Evolutionary conservation across 2,888 invertebrate species (phyloP).

Genomic region (Mallateleia sp.): DNA sequence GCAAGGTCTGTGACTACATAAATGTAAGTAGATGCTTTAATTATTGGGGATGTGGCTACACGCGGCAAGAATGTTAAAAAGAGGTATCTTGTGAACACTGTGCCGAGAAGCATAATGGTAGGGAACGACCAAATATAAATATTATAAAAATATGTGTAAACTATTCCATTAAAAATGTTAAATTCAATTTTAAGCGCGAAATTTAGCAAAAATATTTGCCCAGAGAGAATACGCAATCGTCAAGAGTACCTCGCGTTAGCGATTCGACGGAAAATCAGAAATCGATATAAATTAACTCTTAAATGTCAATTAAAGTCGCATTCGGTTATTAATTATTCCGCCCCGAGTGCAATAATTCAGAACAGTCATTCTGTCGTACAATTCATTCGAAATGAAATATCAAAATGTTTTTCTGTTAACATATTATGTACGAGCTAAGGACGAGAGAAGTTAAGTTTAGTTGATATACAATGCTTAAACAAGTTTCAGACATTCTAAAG

Average conservation of each 20-base stretch:
- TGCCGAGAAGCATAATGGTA: too few relatives aligned
- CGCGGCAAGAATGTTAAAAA: too few relatives aligned
- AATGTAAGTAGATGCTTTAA: too few relatives aligned
- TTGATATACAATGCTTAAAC: conserved; percentile 72
- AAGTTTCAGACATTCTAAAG: conserved; percentile 72
- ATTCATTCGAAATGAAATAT: conserved; percentile 49
- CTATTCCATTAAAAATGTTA: too few relatives aligned
- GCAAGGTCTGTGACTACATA: too few relatives aligned
- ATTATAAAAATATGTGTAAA: too few relatives aligned
- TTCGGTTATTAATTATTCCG: background rate
- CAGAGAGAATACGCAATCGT: background rate
- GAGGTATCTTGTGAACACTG: too few relatives aligned
- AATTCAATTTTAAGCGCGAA: too few relatives aligned
- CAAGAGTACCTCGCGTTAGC: background rate
- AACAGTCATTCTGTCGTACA: conserved; percentile 6
- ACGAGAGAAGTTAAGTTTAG: conserved; percentile 67
- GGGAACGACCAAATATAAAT: too few relatives aligned
- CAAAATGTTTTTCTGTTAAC: conserved; percentile 59
- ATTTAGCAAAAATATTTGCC: background rate
- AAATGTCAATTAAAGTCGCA: background rate
- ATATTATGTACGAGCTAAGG: conserved; percentile 50
- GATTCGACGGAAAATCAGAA: background rate
- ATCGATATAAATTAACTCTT: background rate
- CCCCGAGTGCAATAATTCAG: background rate
- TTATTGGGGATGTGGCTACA: too few relatives aligned